phyloP scores from a whole-genome alignment of 2,113 vertebrate genomes.

The Gasterosteus nipponicus region DNA sequence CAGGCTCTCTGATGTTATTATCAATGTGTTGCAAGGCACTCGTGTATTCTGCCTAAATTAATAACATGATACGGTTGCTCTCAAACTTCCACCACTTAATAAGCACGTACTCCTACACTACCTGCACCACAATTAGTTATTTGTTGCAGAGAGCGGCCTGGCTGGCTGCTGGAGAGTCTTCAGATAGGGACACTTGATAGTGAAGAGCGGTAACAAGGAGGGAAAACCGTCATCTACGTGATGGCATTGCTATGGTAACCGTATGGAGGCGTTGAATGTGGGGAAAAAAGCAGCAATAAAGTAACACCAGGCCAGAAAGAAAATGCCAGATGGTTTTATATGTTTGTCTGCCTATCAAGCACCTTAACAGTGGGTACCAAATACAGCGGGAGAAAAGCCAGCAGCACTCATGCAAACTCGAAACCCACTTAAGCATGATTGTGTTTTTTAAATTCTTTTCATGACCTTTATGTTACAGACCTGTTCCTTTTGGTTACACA shows the following conservation, averaged over 20 bases:
- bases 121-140: conserved; percentile 60
- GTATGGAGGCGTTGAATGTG: conserved; percentile 75
- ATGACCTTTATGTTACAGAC: conserved; percentile 8
- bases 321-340: conserved; percentile 54
- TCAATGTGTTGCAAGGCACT: conserved; percentile 1
- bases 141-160: conserved; percentile 60
- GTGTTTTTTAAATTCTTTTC: neutral
- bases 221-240: conserved; percentile 62
- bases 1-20: conserved; percentile 15
- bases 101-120: conserved; percentile 60
- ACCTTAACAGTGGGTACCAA: neutral
- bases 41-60: conserved; percentile 7
- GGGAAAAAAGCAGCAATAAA: conserved; percentile 69
- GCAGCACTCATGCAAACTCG: neutral
- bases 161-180: conserved; percentile 66
- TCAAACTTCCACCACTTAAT: conserved; percentile 43
- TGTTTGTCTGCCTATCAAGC: neutral
- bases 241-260: conserved; percentile 80
- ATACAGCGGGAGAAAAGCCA: neutral
- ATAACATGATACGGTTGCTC: conserved; percentile 34
- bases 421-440: neutral
- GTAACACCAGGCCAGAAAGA: conserved; percentile 63
- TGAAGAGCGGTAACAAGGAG: conserved; percentile 69
- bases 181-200: conserved; percentile 76
- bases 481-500: neutral